Percentiles rank a stretch among this genome's conserved stretches.
Conservation (phyloP, 2,888 invertebrate species). For the Morpho helenor region DNA sequence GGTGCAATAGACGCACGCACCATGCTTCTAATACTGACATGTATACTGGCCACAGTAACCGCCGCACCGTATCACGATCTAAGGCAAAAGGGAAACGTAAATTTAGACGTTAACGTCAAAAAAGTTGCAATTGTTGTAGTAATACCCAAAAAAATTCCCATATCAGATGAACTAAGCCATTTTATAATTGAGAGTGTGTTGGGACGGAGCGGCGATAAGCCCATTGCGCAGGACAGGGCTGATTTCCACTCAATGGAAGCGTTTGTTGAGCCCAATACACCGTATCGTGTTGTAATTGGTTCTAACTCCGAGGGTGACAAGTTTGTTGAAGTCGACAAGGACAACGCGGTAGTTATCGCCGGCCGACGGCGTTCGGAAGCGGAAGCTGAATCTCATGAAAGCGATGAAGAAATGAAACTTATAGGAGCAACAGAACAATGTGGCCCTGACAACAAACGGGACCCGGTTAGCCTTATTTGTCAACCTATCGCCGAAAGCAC, state of each 20-base stretch:
- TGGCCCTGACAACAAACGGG: conserved; percentile 84
- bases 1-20: conserved; percentile 52
- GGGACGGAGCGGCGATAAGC: conserved; percentile 27
- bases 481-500: conserved; percentile 27
- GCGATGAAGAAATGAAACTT: conserved; percentile 61
- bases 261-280: conserved; percentile 84
- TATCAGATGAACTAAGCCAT: conserved; percentile 33
- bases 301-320: conserved; percentile 34
- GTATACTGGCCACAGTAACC: conserved; percentile 46
- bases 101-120: conserved; percentile 86
- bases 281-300: conserved; percentile 84
- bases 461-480: conserved; percentile 83
- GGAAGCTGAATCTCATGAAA: conserved; percentile 39
- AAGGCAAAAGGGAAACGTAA: conserved; percentile 86
- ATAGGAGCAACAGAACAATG: conserved; percentile 86
- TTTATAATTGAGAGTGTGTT: conserved; percentile 32
- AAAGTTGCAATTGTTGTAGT: conserved; percentile 86
- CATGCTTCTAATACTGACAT: conserved; percentile 49
- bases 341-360: conserved; percentile 48
- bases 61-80: conserved; percentile 79
- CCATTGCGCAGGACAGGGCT: conserved; percentile 53
- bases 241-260: conserved; percentile 67
- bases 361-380: conserved; percentile 47
- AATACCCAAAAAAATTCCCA: conserved; percentile 57
- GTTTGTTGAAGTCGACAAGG: conserved; percentile 43